Evolutionary conservation across 2,888 invertebrate species (phyloP).

Genomic region (Eurytoma adleriae): DNA sequence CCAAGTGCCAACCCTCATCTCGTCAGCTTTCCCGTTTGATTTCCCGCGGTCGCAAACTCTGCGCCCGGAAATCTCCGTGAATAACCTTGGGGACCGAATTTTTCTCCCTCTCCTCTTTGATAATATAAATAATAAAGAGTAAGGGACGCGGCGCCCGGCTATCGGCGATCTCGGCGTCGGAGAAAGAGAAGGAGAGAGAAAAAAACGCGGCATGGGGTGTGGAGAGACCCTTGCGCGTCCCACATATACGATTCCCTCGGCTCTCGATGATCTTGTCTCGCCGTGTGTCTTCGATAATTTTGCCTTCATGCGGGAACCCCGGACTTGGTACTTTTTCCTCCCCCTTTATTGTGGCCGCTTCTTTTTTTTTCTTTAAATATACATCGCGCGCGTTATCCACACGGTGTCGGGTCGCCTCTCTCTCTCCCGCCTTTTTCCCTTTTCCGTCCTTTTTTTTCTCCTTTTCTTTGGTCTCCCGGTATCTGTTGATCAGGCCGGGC

Average conservation of each 20-base stretch:
- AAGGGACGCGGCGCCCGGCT: background rate
- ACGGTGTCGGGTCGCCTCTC: constrained; percentile 1
- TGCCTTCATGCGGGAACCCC: constrained; percentile 26
- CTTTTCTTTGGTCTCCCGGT: constrained; percentile 15
- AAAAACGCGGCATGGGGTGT: constrained; percentile 5
- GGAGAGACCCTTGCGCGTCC: constrained; percentile 11
- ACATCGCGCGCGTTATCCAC: background rate
- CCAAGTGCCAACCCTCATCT: no score
- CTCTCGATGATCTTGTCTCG: constrained; percentile 21
- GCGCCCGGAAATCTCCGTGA: background rate
- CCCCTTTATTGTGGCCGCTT: constrained; percentile 18
- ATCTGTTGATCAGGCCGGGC: constrained; percentile 21
- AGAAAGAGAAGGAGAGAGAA: background rate
- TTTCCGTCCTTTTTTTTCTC: background rate
- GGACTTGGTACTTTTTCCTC: constrained; percentile 8
- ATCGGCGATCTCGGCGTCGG: constrained; percentile 20
- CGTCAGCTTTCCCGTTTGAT: no score
- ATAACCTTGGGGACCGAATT: background rate
- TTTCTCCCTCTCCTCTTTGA: background rate
- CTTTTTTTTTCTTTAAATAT: constrained; percentile 17
- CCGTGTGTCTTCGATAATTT: constrained; percentile 42
- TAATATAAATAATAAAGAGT: constrained; percentile 25
- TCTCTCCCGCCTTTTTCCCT: background rate
- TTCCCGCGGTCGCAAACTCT: no score
- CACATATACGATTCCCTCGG: constrained; percentile 26